phyloP scores from a whole-genome alignment of 2,797 vertebrate genomes.

The Prionace glauca region DNA sequence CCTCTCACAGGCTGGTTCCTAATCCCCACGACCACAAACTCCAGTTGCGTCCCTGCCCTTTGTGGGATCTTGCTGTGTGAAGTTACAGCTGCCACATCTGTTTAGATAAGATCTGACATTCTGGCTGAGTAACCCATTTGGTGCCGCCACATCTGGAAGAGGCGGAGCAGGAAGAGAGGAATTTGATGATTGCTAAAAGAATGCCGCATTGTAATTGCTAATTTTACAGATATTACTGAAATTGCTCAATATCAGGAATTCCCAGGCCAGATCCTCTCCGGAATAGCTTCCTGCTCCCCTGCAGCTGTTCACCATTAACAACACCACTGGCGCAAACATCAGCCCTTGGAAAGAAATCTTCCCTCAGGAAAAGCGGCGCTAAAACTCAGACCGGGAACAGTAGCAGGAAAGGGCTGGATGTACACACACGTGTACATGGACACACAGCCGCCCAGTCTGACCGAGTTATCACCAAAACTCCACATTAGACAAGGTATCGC shows the following conservation, averaged over 20 bases:
- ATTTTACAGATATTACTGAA: background rate
- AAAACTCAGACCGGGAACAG: background rate
- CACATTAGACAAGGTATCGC: background rate
- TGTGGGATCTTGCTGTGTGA: background rate
- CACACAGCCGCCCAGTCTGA: too few species aligned
- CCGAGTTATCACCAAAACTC: background rate
- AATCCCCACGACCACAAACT: background rate
- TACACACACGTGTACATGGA: too few species aligned
- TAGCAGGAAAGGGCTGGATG: background rate
- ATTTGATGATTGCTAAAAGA: background rate
- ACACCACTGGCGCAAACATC: background rate
- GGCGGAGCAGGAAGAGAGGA: background rate
- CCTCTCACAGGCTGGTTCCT: background rate
- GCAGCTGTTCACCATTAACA: slow-evolving; percentile 19
- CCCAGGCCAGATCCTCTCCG: background rate
- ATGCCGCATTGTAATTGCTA: background rate
- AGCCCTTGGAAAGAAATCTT: background rate
- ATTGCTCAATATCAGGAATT: background rate
- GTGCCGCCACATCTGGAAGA: background rate
- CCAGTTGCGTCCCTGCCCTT: background rate
- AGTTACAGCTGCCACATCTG: background rate
- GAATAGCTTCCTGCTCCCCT: background rate
- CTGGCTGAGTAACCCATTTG: background rate
- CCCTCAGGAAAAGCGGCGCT: background rate
- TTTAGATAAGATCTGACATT: background rate